phyloP scores from a whole-genome alignment of 2,888 invertebrate species.

The Chydorus sphaericus region DNA sequence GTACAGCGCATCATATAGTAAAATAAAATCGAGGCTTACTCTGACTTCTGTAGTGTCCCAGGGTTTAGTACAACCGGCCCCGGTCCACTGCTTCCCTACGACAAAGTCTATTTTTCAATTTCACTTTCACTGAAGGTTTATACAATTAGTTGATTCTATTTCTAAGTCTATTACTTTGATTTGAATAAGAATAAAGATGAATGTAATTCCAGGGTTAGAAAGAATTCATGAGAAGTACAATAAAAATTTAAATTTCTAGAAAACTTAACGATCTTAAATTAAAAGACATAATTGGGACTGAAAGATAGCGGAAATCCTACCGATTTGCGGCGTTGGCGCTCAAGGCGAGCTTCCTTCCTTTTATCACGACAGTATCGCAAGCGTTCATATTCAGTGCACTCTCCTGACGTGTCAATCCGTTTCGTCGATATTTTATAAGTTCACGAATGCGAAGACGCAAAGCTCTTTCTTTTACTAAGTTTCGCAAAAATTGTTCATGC shows the following conservation, averaged over 20 bases:
- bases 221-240: too few relatives aligned
- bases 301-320: slow-evolving; percentile 17
- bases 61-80: slow-evolving; percentile 9
- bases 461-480: slow-evolving; percentile 69
- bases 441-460: slow-evolving; percentile 68
- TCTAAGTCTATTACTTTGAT: too few relatives aligned
- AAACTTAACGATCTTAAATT: not conserved
- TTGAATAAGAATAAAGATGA: not conserved
- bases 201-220: too few relatives aligned
- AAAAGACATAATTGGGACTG: not conserved
- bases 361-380: slow-evolving; percentile 35
- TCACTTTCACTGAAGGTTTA: not conserved
- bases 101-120: slow-evolving; percentile 33
- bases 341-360: slow-evolving; percentile 43
- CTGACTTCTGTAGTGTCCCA: slow-evolving; percentile 9
- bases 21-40: slow-evolving; percentile 1
- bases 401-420: slow-evolving; percentile 71
- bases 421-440: slow-evolving; percentile 64
- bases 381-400: slow-evolving; percentile 77
- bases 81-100: slow-evolving; percentile 71
- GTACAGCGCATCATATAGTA: not conserved
- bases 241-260: not conserved
- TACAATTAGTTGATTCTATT: too few relatives aligned
- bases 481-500: slow-evolving; percentile 61
- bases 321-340: slow-evolving; percentile 18